These are phyloP conservation scores for Kryptolebias marmoratus DNA, from an alignment of 2,113 vertebrate species.

Conservation along the genomic window DNA sequence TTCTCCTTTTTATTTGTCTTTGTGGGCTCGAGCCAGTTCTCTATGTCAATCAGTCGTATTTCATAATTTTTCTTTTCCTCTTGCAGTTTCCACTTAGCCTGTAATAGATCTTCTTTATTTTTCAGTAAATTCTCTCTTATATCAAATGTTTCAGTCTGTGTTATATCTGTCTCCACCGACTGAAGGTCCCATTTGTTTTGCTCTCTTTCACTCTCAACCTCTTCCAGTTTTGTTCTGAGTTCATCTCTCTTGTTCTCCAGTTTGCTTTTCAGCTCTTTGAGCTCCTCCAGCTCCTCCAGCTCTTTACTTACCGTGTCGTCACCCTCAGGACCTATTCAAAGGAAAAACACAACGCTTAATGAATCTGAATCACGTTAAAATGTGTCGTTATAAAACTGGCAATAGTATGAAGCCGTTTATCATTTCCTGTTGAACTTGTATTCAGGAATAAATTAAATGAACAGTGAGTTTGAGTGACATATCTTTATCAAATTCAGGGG, in stretches of 20 bases:
- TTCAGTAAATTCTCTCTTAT: neutral
- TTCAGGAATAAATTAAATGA: too few relatives aligned
- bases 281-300: too few relatives aligned
- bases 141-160: neutral
- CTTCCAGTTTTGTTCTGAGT: neutral
- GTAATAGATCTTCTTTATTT: neutral
- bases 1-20: neutral
- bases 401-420: too few relatives aligned
- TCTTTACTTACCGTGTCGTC: too few relatives aligned
- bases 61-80: neutral
- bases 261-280: neutral
- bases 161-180: neutral
- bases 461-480: too few relatives aligned
- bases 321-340: too few relatives aligned
- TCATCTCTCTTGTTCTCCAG: neutral
- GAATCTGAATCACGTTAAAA: too few relatives aligned
- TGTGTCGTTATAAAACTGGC: too few relatives aligned
- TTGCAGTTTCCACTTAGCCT: neutral
- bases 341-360: too few relatives aligned
- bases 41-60: neutral
- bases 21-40: neutral
- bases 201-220: neutral
- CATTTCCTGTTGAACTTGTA: too few relatives aligned
- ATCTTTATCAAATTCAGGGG: too few relatives aligned
- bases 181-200: neutral